Evolutionary conservation across 2,113 vertebrate genomes (phyloP).

Genomic region (Otis tarda): DNA sequence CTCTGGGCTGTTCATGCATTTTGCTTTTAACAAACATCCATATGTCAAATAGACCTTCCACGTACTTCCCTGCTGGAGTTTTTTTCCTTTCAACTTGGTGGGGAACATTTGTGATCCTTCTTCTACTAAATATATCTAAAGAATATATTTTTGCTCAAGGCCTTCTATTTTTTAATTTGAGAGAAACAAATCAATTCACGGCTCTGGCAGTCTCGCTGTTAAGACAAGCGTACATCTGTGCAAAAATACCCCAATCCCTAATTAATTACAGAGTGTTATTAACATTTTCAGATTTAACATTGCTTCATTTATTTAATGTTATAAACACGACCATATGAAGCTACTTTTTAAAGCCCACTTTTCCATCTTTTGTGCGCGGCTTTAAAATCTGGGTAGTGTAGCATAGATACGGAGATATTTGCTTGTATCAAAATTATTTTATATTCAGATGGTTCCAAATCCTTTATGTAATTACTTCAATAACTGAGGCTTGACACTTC

Average conservation of each 20-base stretch:
- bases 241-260: constrained; percentile 41
- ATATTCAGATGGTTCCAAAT: background rate
- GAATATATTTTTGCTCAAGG: constrained; percentile 69
- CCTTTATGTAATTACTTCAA: background rate
- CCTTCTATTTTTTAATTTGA: constrained; percentile 67
- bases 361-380: background rate
- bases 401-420: background rate
- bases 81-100: constrained; percentile 68
- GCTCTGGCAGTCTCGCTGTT: constrained; percentile 30
- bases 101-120: constrained; percentile 71
- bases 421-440: background rate
- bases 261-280: constrained; percentile 33
- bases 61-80: constrained; percentile 62
- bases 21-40: constrained; percentile 68
- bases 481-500: background rate
- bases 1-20: constrained; percentile 60
- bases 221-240: constrained; percentile 60
- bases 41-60: constrained; percentile 67
- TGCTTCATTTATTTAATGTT: constrained; percentile 47
- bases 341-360: background rate
- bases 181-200: constrained; percentile 66
- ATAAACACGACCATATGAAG: background rate
- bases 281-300: constrained; percentile 45
- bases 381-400: background rate
- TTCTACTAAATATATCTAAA: constrained; percentile 65